Evolutionary conservation across 2,888 invertebrate species (phyloP), one percentile per base, ranked within the genome.

Genomic region (Standfussiana lucernea): DNA sequence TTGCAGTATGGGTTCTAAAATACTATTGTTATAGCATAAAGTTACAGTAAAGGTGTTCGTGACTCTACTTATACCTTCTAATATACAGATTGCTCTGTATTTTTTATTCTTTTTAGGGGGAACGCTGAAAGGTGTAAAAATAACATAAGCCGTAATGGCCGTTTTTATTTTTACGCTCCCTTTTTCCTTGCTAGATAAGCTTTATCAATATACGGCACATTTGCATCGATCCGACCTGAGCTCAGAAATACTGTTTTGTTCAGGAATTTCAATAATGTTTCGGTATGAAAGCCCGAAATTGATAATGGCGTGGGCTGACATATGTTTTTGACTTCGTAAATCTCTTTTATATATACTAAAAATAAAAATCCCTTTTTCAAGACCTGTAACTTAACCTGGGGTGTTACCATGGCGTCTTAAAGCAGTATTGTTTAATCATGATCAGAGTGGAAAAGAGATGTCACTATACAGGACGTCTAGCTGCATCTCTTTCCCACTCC

Each of bases 101-200:
- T 47, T 65, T 80, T 40, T 32, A 47, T 73, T 50, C n/a, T 65
- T 59, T 73, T 28, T 64, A 21, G 18, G 28, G 15, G 40, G 53
- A 78, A 66, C 35, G 65, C 10, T 66, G 24, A 40, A 32, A 56
- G 28, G 47, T 69, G 45, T 50, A 32, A 65, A 72, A 75, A 79
- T 79, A 75, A 68, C 67, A 59, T 45, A 66, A 74, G 53, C 53
- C 50, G 15, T 72, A 56, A 82, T 72, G 67, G 28, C 5, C 18
- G 73, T 45, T 78, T 80, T 75, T 76, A 80, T 76, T 72, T 72
- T 70, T 47, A 66, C 62, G 45, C 72, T 64, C 32, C n/a, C 47
- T 45, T 84, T 84, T 76, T 67, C 77, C 82, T 68, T 64, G 28
- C 1, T 28, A 66, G 85, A 77, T 85, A 81, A 74, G 71, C 82